Base-by-base conservation (phyloP, 2,888 invertebrate species). In the Leuctra nigra region DNA sequence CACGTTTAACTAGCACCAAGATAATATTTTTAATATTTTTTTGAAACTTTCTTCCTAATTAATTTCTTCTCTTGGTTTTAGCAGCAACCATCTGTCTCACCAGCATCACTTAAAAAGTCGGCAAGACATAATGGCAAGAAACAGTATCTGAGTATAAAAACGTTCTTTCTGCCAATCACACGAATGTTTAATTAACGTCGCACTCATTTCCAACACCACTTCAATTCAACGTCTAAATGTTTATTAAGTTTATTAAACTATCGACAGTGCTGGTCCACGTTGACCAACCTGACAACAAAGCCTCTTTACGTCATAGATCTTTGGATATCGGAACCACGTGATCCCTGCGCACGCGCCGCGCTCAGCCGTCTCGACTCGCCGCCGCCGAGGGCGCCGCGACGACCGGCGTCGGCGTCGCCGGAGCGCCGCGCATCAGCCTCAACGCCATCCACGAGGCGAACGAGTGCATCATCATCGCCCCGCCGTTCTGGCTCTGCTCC, bases 371-470 rank as follows among this genome's bases (percentile, higher is more conserved):
- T 39, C 23, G 41, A 22, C 44, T 41, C 1, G 22, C 29, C 18
- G 35, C 4, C 22, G 50, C 2, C 50, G 48, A 16, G 3, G 50
- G 41, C 16, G 20, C 22, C 57, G 65, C 63, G 44, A 65, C 41
- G 58, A 60, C 50, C 56, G 58, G 57, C 33, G 63, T 47, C 55
- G 63, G 57, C 36, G 65, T 59, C 61, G 67, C 58, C 54, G 64
- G 61, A 69, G 61, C 74, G n/a, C n/a, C n/a, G 23, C 83, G 79
- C 38, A 86, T 74, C 11, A 86, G 74, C 55, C 85, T 73, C 48
- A 85, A 66, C 1, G 86, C 83, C 81, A 86, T 84, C 85, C 86
- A 85, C 24, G 83, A 83, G n/a, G 85, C 84, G 9, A 86, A 73
- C 0, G 85, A 80, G 56, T 82, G 81, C 48, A 79, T 71, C 66